Conservation (phyloP, 2,113 vertebrate species). For the Procavia capensis region DNA sequence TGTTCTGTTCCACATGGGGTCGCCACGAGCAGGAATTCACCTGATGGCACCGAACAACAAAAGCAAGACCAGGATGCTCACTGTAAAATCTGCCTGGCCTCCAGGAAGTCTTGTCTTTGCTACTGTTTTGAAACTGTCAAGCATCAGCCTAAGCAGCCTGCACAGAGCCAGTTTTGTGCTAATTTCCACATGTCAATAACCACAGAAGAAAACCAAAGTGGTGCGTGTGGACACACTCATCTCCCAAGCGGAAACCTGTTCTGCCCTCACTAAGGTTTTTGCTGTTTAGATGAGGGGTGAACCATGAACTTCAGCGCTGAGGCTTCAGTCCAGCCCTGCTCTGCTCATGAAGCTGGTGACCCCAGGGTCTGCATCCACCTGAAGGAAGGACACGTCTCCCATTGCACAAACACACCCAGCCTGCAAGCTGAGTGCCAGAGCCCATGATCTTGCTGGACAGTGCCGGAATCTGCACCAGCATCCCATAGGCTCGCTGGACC, state of each 20-base stretch:
- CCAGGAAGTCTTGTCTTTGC: slow-evolving; percentile 42
- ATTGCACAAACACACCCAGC: background rate
- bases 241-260: slow-evolving; percentile 25
- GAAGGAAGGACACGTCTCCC: background rate
- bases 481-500: background rate
- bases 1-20: no score
- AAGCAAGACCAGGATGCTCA: background rate
- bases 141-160: slow-evolving; percentile 14
- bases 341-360: background rate
- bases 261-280: background rate
- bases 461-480: background rate
- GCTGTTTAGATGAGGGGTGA: background rate
- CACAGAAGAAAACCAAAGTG: background rate
- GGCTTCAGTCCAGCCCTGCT: no score
- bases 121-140: slow-evolving; percentile 15
- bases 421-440: background rate
- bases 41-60: no score
- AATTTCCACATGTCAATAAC: background rate
- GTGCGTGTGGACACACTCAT: background rate
- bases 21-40: no score
- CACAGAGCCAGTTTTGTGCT: background rate
- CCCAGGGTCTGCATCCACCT: background rate
- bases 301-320: no score
- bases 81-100: slow-evolving; percentile 55
- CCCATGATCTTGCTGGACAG: background rate